Base-by-base conservation (phyloP, 2,888 invertebrate genomes). In the Opisthograptis luteolata region DNA sequence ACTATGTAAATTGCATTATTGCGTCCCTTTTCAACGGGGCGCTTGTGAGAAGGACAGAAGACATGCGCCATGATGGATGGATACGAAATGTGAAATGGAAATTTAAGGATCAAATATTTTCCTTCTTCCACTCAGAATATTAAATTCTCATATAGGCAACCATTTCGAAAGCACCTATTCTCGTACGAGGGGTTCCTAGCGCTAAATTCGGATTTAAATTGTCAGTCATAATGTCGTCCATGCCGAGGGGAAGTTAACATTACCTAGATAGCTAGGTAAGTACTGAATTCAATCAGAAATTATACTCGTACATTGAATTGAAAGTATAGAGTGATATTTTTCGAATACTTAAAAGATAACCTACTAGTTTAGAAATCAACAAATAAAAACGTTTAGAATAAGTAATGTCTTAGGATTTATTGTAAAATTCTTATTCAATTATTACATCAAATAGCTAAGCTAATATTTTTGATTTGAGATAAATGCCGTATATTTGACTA, bases 31-130 rank as follows among this genome's bases (percentile, higher is more conserved):
- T 42, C 24, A 40, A 22, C 31, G 2, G 12, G 20, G 19, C 28
- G 6, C 24, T 17, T 30, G 39, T 24, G 31, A 47, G 24, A 24
- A 39, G 35, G 52, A 53, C 9, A 8, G 17, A 36, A 43, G 22
- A 24, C 34, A 15, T 44, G 35, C 47, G 47, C 40, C 47, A 43
- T 53, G 47, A 53, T 48, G 30, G 53, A 53, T 47, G 39, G 37
- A 32, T 42, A 36, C 22, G 46, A 34, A 46, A 42, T 28, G 20
- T 49, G 43, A 44, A 19, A 12, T 15, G 37, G 42, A 24, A 53
- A 47, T 44, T 54, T 48, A 32, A 14, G 40, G 19, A 40, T 48
- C 35, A 48, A 53, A 53, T 48, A 48, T 41, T 44, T 44, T 48
- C 36, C 47, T 53, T 31, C 15, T 27, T 27, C 32, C 39, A 24